Conservation (phyloP, 1,140 invertebrate species). For the Bombus waltoni region DNA sequence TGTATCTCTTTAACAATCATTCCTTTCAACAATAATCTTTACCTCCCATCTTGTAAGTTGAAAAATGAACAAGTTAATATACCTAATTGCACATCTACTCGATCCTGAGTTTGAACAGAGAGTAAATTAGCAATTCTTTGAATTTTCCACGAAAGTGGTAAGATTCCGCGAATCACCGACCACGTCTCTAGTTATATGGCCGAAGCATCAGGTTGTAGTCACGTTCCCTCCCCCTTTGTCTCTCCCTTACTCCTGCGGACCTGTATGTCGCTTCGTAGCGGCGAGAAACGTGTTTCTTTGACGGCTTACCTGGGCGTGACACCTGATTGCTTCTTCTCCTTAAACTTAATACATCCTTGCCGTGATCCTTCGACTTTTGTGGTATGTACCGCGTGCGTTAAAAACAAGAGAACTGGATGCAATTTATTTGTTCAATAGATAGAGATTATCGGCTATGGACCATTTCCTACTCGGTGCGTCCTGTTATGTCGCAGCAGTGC, state of each 20-base stretch:
- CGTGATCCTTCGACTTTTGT: neutral
- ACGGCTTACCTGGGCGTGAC: slow-evolving; percentile 61
- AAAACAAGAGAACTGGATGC: neutral
- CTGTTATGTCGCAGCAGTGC: slow-evolving; percentile 50
- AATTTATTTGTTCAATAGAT: neutral
- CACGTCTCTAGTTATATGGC: neutral
- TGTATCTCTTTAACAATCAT: neutral
- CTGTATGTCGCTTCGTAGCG: slow-evolving; percentile 3
- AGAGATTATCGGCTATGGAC: slow-evolving; percentile 13
- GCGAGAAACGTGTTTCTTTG: neutral
- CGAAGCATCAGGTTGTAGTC: slow-evolving; percentile 61
- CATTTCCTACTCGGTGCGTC: slow-evolving; percentile 26
- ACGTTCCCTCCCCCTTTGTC: slow-evolving; percentile 16
- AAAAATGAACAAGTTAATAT: neutral
- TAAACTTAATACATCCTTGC: slow-evolving; percentile 45
- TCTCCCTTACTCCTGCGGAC: neutral
- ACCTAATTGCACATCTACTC: neutral
- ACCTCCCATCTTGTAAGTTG: neutral
- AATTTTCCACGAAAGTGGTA: neutral
- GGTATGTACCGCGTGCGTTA: neutral
- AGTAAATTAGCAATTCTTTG: too few species aligned
- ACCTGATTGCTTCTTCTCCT: neutral
- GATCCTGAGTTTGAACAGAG: neutral
- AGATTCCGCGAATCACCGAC: neutral
- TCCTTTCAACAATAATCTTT: neutral